These are phyloP conservation scores for Chesias legatella DNA, from an alignment of 2,888 invertebrate species.

Conservation along the genomic window DNA sequence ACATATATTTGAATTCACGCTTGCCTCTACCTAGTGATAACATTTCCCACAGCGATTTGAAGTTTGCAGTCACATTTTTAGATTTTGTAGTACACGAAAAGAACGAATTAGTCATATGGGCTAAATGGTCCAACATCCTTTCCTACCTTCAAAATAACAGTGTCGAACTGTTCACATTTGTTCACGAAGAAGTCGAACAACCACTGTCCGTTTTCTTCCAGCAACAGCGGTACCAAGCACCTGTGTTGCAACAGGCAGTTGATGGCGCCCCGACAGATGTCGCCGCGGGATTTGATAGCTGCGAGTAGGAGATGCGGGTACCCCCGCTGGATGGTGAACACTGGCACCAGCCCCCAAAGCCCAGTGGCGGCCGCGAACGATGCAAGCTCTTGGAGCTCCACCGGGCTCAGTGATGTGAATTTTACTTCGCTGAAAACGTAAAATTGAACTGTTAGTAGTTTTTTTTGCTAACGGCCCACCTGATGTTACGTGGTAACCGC, in stretches of 20 bases:
- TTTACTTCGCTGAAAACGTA: slow-evolving; percentile 51
- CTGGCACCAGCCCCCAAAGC: slow-evolving; percentile 70
- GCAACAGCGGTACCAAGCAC: slow-evolving; percentile 56
- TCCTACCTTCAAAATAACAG: slow-evolving; percentile 77
- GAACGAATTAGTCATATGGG: too few species aligned
- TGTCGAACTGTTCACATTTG: slow-evolving; percentile 74
- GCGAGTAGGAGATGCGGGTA: slow-evolving; percentile 52
- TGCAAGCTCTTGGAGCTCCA: slow-evolving; percentile 55
- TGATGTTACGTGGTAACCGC: too few species aligned
- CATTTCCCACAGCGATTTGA: too few species aligned
- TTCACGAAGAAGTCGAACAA: slow-evolving; percentile 73
- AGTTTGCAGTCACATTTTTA: too few species aligned
- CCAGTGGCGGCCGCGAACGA: slow-evolving; percentile 61
- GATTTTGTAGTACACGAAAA: too few species aligned
- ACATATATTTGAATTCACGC: too few species aligned
- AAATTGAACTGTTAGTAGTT: too few species aligned
- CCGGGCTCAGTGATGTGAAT: slow-evolving; percentile 46
- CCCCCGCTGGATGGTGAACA: slow-evolving; percentile 62
- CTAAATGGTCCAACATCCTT: slow-evolving; percentile 28
- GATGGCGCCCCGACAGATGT: slow-evolving; percentile 62
- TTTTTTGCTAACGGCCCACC: too few species aligned
- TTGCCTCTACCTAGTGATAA: too few species aligned
- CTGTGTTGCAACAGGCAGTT: slow-evolving; percentile 49
- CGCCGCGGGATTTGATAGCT: slow-evolving; percentile 48
- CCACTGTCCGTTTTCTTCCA: slow-evolving; percentile 72